Conservation (phyloP, 2,797 vertebrate genomes). For the Vireo griseus region DNA sequence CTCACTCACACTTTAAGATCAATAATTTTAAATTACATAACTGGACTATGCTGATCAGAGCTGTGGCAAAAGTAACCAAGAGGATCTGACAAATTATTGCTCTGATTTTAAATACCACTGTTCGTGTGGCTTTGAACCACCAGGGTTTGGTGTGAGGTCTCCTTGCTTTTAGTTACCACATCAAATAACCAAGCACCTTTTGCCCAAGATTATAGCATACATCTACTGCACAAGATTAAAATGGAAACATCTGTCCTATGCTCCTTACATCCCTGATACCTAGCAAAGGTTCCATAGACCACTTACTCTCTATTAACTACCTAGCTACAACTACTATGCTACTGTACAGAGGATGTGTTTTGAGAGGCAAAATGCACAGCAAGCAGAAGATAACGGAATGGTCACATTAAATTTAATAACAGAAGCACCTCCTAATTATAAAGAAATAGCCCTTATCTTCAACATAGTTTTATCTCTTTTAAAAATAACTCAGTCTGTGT, state of each 20-base stretch:
- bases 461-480: neutral
- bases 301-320: neutral
- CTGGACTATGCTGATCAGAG: neutral
- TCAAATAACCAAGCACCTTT: neutral
- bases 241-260: neutral
- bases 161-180: neutral
- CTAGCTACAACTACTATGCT: neutral
- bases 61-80: neutral
- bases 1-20: neutral
- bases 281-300: neutral
- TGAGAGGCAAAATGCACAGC: neutral
- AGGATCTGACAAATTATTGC: neutral
- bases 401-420: neutral
- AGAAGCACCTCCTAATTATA: neutral
- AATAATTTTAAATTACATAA: neutral
- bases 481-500: neutral
- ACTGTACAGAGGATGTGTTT: neutral
- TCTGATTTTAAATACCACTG: neutral
- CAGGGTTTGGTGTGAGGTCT: neutral
- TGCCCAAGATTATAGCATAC: neutral
- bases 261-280: neutral
- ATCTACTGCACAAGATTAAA: neutral
- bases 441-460: neutral
- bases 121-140: neutral
- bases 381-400: neutral